Evolutionary conservation across 2,888 invertebrate species (phyloP), one percentile per base, ranked within the genome.

Genomic region (Lamellibrachia satsuma): DNA sequence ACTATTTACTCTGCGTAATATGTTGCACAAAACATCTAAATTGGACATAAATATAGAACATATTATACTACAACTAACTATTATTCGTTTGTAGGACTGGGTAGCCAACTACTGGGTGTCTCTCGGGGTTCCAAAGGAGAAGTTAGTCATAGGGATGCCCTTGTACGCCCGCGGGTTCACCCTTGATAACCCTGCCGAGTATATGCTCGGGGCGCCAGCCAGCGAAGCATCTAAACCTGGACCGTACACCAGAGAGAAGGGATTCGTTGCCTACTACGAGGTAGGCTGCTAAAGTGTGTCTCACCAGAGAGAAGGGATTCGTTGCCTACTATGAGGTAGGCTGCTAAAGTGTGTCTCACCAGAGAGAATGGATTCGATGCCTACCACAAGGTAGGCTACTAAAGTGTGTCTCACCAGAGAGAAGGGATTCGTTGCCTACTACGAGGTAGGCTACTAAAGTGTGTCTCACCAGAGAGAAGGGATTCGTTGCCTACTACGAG

Each of bases 211-310:
- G 91, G 91, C 91, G 39, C 91, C 91, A 11, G 52, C 91, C 52
- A 91, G 15, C 22, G 91, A 39, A 57, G 22, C 91, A 51, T 91
- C 52, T 51, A 52, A 11, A 91, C 52, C 91, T 7, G 91, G 91
- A 11, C 7, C 15, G 52, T 91, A 91, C 91, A 91, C 91, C 6
- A 91, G 55, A 91, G 91, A 91, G 52, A 52, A 91, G 52, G 91
- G 91, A 52, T 91, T 91, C 52, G 55, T 91, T 4, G 52, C 91
- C 52, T 91, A 91, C 91, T 91, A 91, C 91, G 91, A 91, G 91
- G 91, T 91, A 91, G 39, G 39, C 39, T 39, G 1, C 7, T 90
- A 9, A 52, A 90, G 57, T 15, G 57, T 2, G 22, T 75, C n/a
- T 22, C 39, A 39, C 39, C 39, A 39, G 39, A 39, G 39, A 39